These are phyloP conservation scores for Hartigia nigra DNA, from an alignment of 2,888 invertebrate species.

Conservation along the genomic window DNA sequence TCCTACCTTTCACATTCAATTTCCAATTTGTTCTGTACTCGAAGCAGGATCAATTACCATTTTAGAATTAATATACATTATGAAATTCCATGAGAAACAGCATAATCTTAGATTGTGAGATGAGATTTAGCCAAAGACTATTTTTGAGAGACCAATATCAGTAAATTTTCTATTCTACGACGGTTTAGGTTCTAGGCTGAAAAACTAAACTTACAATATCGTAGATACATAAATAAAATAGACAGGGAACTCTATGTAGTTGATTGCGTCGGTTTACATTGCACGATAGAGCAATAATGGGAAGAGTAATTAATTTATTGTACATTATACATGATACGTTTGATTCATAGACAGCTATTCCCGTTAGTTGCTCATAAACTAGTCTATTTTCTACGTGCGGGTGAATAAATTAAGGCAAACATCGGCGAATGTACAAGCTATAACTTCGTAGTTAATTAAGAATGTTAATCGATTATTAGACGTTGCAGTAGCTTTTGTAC, in stretches of 20 bases:
- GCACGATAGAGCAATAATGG: not conserved
- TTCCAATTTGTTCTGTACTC: not conserved
- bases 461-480: not conserved
- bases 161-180: not conserved
- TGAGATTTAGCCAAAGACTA: not conserved
- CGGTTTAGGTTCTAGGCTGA: not conserved
- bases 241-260: not conserved
- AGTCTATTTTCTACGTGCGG: not conserved
- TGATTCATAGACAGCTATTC: not conserved
- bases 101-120: not conserved
- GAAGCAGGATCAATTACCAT: constrained; percentile 20
- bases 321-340: not conserved
- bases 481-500: not conserved
- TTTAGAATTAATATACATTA: constrained; percentile 19
- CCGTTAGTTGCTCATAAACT: constrained; percentile 1
- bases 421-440: not conserved
- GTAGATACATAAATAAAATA: not conserved
- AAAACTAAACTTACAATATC: not conserved
- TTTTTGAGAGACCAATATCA: not conserved
- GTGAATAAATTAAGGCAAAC: constrained; percentile 1
- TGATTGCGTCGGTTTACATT: not conserved
- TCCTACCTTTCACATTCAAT: constrained; percentile 36
- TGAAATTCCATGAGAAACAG: not conserved
- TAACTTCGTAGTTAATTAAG: not conserved
- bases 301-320: not conserved